phyloP scores from a whole-genome alignment of 2,888 invertebrate species.

The Drosophila barbarae region DNA sequence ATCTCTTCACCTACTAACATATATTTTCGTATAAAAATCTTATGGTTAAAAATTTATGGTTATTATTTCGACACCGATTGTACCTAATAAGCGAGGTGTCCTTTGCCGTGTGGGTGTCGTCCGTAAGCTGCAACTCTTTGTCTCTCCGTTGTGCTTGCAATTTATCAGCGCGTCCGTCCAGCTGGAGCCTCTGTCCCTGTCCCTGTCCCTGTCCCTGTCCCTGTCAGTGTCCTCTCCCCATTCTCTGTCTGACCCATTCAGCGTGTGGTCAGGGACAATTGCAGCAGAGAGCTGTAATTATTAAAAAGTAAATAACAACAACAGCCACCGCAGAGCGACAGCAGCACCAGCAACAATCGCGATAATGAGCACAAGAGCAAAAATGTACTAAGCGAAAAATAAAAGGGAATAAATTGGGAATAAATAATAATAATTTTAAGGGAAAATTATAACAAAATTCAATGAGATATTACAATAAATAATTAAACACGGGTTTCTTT shows the following conservation, averaged over 20 bases:
- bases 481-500: too few species aligned
- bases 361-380: conserved; percentile 64
- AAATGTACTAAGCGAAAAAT: conserved; percentile 20
- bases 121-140: conserved; percentile 32
- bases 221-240: background rate
- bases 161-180: conserved; percentile 58
- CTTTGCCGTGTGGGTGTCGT: conserved; percentile 15
- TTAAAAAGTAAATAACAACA: conserved; percentile 61
- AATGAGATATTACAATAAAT: background rate
- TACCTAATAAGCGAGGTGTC: conserved; percentile 38
- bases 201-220: background rate
- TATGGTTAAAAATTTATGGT: background rate
- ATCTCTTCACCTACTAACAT: background rate
- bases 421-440: background rate
- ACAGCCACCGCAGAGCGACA: conserved; percentile 26
- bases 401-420: background rate
- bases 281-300: conserved; percentile 60
- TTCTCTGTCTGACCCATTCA: conserved; percentile 20
- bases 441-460: background rate
- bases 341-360: conserved; percentile 55
- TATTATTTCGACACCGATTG: conserved; percentile 2
- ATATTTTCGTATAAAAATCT: background rate
- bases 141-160: conserved; percentile 38
- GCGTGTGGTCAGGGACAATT: conserved; percentile 72
- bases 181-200: conserved; percentile 6